phyloP scores from a whole-genome alignment of 1,140 invertebrate genomes.

The Steinernema feltiae region DNA sequence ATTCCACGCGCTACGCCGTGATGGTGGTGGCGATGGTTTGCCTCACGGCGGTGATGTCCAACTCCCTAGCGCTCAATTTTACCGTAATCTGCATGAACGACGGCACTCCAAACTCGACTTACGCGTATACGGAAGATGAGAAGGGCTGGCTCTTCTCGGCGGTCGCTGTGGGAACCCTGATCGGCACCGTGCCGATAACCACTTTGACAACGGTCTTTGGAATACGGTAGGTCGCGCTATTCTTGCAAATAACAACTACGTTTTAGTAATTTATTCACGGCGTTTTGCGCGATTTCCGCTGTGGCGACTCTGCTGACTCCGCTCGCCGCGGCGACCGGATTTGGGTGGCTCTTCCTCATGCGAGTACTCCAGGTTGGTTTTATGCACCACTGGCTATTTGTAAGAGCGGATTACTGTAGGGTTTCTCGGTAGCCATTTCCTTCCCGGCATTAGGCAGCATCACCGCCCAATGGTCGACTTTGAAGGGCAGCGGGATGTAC shows the following conservation, averaged over 20 bases:
- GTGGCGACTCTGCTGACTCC: slow-evolving; percentile 26
- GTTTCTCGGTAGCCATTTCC: slow-evolving; percentile 19
- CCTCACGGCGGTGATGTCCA: slow-evolving; percentile 22
- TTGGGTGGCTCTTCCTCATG: slow-evolving; percentile 13
- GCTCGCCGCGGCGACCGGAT: slow-evolving; percentile 16
- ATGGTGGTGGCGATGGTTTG: slow-evolving; percentile 20
- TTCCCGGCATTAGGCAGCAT: slow-evolving; percentile 25
- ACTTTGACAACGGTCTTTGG: not conserved
- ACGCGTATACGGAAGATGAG: not conserved
- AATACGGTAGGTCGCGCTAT: not conserved
- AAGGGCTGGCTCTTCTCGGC: slow-evolving; percentile 25
- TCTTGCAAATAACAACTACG: not conserved
- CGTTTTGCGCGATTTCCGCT: slow-evolving; percentile 1
- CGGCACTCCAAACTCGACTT: slow-evolving; percentile 4
- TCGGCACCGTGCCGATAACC: slow-evolving; percentile 17
- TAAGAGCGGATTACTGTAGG: no score
- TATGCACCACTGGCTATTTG: no score
- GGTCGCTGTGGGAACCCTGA: slow-evolving; percentile 23
- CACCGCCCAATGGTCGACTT: slow-evolving; percentile 22
- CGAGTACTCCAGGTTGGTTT: slow-evolving; percentile 6
- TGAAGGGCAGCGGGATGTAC: slow-evolving; percentile 25
- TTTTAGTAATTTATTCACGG: not conserved
- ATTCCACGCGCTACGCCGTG: slow-evolving; percentile 24
- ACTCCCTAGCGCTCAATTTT: slow-evolving; percentile 32
- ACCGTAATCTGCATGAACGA: slow-evolving; percentile 39